Base-by-base conservation (phyloP, 2,113 vertebrate species). In the Acrocephalus arundinaceus region DNA sequence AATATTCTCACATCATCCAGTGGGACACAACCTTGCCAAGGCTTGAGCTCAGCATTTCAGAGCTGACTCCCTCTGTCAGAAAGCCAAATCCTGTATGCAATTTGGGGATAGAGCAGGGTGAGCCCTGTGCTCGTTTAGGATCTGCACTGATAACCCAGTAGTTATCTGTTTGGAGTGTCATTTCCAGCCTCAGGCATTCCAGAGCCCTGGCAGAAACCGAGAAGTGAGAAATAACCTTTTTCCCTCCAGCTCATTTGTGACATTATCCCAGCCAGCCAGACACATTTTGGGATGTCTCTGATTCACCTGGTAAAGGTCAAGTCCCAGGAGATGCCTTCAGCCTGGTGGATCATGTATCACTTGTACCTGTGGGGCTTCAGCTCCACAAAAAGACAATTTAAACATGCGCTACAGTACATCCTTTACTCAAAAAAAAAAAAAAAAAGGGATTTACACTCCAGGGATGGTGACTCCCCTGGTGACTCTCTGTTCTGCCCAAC, bases 1-100 rank as follows among this genome's bases (percentile, higher is more conserved):
- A 10, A n/a, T 4, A 10, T 31, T 55, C 3, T 3, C 57, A 18
- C 0, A 0, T 45, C 17, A 3, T 3, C 2, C 61, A 70, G 17
- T 2, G 17, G 3, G 5, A 58, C 7, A 10, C 11, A 37, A 4
- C 20, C 28, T 61, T 12, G 41, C 51, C 23, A 7, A 73, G 67
- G 71, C 58, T 70, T 70, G 15, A 84, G 65, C 31, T 45, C 58
- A 46, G 71, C 37, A 48, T 27, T 33, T 70, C 41, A 27, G 46
- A 2, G 5, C 12, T 61, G 81, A 71, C 13, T 13, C 37, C 16
- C 2, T 0, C 28, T 68, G 66, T 10, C 49, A 68, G 52, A 67
- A 58, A 74, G n/a, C 33, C 59, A 68, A 83, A 21, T 28, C 20
- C 58, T 19, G 3, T 1, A 1, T 6, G 49, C 17, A 57, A 0